Base-by-base conservation (phyloP, 1,140 invertebrate genomes). In the Drosophila dunni region DNA sequence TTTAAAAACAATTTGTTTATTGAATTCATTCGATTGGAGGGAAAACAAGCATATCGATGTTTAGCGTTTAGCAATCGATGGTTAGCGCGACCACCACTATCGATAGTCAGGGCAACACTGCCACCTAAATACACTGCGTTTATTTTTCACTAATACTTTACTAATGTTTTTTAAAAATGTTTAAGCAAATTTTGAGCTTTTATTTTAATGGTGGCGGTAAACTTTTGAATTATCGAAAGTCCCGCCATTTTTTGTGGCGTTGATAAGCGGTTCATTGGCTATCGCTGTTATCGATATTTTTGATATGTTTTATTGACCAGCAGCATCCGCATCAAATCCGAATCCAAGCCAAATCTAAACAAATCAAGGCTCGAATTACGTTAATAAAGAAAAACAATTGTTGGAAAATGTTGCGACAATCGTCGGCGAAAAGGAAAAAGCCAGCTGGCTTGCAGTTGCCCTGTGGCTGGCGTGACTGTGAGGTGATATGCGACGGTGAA, bases 381-480 rank as follows among this genome's bases (percentile, higher is more conserved):
- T 33, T 29, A 42, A 24, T 8, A 36, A 3, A 42, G 1, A 7
- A 15, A 13, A 5, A 20, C 29, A 53, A 53, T 29, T 29, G 24
- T 11, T 17, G 6, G 10, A 66, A 53, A 9, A 67, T 74, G 64
- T 17, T 75, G 11, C 10, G 36, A 17, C 44, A 68, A 20, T 46
- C 74, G 5, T 15, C 68, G 17, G 48, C 61, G 3, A 88, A 90
- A 51, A 29, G 68, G 17, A 90, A 75, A 33, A 90, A 81, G 34
- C 9, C 38, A 11, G 51, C 15, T 17, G 74, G 61, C 20, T 24
- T 75, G 71, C 64, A 65, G 3, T 7, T 92, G n/a, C 44, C 44
- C 10, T 92, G 91, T 38, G 73, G 75, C 34, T 92, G 88, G 88
- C 51, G 17, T 10, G 75, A 62, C 24, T 92, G 91, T 45, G 51